Evolutionary conservation across 2,113 vertebrate genomes (phyloP).

Genomic region (Glaucidium brasilianum): DNA sequence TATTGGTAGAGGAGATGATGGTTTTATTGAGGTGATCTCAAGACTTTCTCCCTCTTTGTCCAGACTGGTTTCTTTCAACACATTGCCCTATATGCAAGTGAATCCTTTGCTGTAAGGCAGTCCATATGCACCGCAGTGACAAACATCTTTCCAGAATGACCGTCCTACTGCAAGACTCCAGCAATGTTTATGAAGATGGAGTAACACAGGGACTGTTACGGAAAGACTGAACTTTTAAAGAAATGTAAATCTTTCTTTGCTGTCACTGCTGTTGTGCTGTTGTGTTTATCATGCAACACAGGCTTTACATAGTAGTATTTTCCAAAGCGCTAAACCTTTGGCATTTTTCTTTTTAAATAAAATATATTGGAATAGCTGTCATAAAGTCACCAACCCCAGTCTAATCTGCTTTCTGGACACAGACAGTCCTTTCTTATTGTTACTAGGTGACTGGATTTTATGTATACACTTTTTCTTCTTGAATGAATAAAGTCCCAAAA

Average conservation of each 20-base stretch:
- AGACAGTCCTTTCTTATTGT: not conserved
- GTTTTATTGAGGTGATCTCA: not conserved
- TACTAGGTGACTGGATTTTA: not conserved
- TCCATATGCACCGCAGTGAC: not conserved
- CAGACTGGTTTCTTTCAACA: not conserved
- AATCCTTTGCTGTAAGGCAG: not conserved
- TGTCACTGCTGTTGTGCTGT: not conserved
- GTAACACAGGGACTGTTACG: not conserved
- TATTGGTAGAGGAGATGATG: not conserved
- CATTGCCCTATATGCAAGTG: not conserved
- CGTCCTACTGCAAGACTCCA: not conserved
- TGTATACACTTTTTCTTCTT: not conserved
- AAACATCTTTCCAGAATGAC: not conserved
- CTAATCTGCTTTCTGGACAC: not conserved
- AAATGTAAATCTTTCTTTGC: not conserved
- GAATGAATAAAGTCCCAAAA: not conserved
- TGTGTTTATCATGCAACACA: not conserved
- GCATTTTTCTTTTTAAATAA: not conserved
- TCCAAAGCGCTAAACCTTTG: not conserved
- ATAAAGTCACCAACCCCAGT: not conserved
- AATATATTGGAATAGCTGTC: not conserved
- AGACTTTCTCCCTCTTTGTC: not conserved
- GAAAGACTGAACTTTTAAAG: not conserved
- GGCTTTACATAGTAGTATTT: not conserved
- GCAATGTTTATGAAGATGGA: not conserved